phyloP scores from a whole-genome alignment of 2,113 vertebrate species.

The Tachysurus vachellii region DNA sequence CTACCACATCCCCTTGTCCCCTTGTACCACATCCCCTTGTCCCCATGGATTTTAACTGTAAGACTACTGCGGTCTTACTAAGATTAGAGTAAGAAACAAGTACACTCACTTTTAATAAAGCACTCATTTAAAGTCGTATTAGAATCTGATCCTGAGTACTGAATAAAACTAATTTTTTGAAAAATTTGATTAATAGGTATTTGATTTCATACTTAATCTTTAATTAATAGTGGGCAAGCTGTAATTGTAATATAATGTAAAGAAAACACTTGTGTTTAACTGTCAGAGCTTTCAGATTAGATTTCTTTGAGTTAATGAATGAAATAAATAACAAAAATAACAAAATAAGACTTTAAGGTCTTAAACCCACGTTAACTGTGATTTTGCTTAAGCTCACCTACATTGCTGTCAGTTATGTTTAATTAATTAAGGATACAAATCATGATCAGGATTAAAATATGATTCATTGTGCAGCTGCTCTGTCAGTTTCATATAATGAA shows the following conservation, averaged over 20 bases:
- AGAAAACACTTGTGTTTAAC: neutral
- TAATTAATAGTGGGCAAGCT: neutral
- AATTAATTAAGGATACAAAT: neutral
- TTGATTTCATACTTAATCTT: neutral
- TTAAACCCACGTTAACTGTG: neutral
- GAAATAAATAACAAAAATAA: neutral
- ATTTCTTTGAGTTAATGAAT: neutral
- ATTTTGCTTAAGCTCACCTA: neutral
- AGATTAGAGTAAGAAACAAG: too few species aligned
- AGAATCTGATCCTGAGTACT: neutral
- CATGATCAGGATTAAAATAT: neutral
- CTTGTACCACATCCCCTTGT: too few species aligned
- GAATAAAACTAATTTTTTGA: neutral
- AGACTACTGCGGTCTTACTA: too few species aligned
- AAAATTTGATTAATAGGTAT: neutral
- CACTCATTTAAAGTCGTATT: neutral
- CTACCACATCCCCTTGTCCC: too few species aligned
- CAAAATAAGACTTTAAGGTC: neutral
- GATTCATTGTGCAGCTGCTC: neutral
- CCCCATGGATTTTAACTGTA: too few species aligned
- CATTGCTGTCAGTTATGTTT: neutral
- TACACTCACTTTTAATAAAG: neutral
- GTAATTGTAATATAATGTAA: neutral
- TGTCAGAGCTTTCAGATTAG: neutral
- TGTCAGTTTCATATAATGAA: neutral